Base-by-base conservation (phyloP, 2,797 vertebrate genomes). In the Clamator glandarius region DNA sequence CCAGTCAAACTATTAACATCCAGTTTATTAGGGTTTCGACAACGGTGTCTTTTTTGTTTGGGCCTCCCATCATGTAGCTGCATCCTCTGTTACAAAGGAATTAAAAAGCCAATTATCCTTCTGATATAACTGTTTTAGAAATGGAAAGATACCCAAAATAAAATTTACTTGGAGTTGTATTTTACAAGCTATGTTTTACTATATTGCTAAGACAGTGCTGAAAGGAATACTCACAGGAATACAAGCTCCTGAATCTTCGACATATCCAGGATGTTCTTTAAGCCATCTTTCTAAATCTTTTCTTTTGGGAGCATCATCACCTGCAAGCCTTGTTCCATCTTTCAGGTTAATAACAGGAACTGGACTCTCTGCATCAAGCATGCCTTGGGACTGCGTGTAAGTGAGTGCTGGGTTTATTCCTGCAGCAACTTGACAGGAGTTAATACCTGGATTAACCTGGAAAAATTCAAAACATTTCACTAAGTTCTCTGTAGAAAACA, bases 1-100 rank as follows among this genome's bases (percentile, higher is more conserved):
- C 99, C 99, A 1, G 99, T 99, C 87, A 99, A 98, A 93, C 99
- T 99, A 95, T 99, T 99, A 69, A 99, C 97, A 8, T 99, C 99
- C 26, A 99, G 98, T 98, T 99, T 99, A 97, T 99, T 99, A 23
- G 99, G 99, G 93, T 99, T 99, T 95, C 99, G 97, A 91, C 99
- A 99, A 85, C 99, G 99, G 84, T 99, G 99, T 72, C 99, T 98
- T 97, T 99, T 99, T 97, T 99, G 99, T 95, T 99, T 99, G 48
- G 99, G 99, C 50, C 99, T 98, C 26, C 99, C 99, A 23, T 99
- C 99, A 9, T 99, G 99, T 97, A 99, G 98, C 87, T 98, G 99
- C 97, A 98, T 98, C 96, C 98, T 99, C 98, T 98, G 98, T 95
- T 87, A 82, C 1, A 85, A 91, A 59, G 42, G 28, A 89, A 92